Evolutionary conservation across 2,113 vertebrate genomes (phyloP), one percentile per base, ranked within the genome.

Genomic region (Drymodes brunneopygia): DNA sequence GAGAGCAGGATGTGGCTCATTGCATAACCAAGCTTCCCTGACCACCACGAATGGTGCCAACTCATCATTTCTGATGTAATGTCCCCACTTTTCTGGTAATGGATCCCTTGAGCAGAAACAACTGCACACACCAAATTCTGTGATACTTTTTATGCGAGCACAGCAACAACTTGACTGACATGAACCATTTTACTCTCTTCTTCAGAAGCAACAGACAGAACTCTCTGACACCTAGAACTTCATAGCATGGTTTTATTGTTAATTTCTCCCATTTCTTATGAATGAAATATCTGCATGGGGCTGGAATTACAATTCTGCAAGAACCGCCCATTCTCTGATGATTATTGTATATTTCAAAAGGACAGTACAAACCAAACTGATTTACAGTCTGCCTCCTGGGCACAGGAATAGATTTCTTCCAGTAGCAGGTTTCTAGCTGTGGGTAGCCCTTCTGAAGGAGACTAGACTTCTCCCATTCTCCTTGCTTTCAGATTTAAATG

Each of bases 1-100:
- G 65, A 95, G 91, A 48, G 94, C 91, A 96, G 89, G 94, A 95
- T 91, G 89, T 94, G 83, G 91, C 94, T 89, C 92, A 57, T 15
- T 95, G 86, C 86, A 50, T 81, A 95, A 96, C 72, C 65, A 56
- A 95, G 92, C 72, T 95, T 95, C 83, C 83, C 81, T 74, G 86
- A 86, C 89, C 77, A 89, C 89, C 81, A 71, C 20, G 44, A 86
- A 84, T 60, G 65, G 31, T 87, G 91, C 69, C 91, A 95, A 25
- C 81, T 86, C 88, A 81, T 66, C 38, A 40, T 50, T 90, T 74
- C 86, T 91, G 77, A 94, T 0, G 20, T 81, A 94, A 89, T 40
- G 12, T 29, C 65, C n/a, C 36, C 48, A 42, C 53, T 94, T 45
- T 93, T 89, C 61, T 3, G 12, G 40, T 53, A 92, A 81, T 14